Conservation (phyloP, 2,888 invertebrate genomes). For the Phaonia tiefii region DNA sequence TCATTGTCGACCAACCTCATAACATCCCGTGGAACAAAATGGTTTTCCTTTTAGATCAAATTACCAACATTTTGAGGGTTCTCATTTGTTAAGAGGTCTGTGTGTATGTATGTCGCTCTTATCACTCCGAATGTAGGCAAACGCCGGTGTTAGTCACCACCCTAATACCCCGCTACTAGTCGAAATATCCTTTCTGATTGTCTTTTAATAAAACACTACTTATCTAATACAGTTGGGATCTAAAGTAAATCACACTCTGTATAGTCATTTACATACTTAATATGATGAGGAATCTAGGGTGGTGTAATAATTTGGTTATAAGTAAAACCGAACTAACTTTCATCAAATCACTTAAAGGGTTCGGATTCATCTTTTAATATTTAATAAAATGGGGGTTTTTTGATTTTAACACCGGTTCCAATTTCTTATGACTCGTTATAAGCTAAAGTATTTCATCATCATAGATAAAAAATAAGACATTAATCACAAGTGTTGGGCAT, state of each 20-base stretch:
- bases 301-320: neutral
- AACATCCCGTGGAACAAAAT: slow-evolving; percentile 44
- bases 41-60: slow-evolving; percentile 40
- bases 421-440: too few relatives aligned
- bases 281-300: neutral
- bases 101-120: too few relatives aligned
- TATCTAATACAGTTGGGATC: slow-evolving; percentile 42
- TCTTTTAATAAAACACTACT: slow-evolving; percentile 10
- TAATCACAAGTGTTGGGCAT: too few relatives aligned
- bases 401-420: too few relatives aligned
- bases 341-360: too few relatives aligned
- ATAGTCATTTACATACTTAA: slow-evolving; percentile 2
- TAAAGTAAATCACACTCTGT: slow-evolving; percentile 34
- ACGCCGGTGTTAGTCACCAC: neutral
- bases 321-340: neutral
- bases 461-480: too few relatives aligned
- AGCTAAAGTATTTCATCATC: too few relatives aligned
- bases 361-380: too few relatives aligned
- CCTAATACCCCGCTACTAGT: too few relatives aligned
- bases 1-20: slow-evolving; percentile 37
- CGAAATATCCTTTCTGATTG: neutral
- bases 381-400: too few relatives aligned
- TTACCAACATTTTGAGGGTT: slow-evolving; percentile 28
- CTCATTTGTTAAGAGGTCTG: neutral
- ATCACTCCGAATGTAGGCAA: neutral